Evolutionary conservation across 2,113 vertebrate genomes (phyloP).

Genomic region (Lontra canadensis): DNA sequence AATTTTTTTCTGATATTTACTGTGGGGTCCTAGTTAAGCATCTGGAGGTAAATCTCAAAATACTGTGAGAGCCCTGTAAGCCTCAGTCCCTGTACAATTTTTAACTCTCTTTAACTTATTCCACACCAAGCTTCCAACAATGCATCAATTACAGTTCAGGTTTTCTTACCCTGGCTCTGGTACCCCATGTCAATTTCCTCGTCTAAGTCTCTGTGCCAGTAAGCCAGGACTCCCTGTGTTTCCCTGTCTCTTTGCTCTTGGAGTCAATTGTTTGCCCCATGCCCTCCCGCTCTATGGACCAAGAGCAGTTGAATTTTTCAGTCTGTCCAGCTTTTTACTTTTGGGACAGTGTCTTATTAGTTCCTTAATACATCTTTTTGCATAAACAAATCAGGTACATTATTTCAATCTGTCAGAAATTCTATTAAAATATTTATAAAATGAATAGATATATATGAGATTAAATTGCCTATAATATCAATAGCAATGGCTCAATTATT

Average conservation of each 20-base stretch:
- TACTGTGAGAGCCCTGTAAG: rapidly evolving
- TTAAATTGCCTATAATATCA: neutral
- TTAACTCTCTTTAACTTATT: neutral
- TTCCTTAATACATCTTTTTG: conserved; percentile 82
- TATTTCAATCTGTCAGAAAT: neutral
- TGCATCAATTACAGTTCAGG: neutral
- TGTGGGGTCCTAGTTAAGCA: neutral
- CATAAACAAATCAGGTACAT: conserved; percentile 61
- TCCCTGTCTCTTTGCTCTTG: neutral
- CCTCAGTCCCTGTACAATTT: neutral
- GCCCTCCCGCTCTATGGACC: neutral
- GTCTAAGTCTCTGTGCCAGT: neutral
- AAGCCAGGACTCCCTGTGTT: neutral
- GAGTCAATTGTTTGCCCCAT: neutral
- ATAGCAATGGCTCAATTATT: neutral
- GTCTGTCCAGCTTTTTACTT: neutral
- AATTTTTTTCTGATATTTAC: neutral
- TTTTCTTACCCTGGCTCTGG: neutral
- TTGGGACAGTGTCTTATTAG: neutral
- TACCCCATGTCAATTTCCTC: neutral
- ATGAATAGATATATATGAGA: neutral
- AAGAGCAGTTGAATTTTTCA: neutral
- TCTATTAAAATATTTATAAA: neutral
- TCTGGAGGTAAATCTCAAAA: neutral
- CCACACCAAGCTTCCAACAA: neutral